A percentile compares a stretch with the other conserved stretches of the same genome.
phyloP scores from a whole-genome alignment of 2,113 vertebrate genomes.

The Campylorhamphus procurvoides region DNA sequence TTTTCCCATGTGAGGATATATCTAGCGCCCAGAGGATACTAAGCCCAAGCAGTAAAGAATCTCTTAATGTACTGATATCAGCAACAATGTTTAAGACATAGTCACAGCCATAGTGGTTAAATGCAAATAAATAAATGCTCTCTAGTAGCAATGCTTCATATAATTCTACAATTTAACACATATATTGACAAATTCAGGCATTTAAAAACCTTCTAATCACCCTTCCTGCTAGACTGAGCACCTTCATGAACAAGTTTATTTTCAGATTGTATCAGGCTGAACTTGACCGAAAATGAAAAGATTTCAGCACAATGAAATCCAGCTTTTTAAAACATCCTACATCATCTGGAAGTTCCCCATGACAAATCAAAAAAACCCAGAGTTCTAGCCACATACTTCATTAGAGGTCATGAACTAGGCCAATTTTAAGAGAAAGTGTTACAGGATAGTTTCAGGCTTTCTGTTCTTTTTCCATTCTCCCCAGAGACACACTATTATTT shows the following conservation, averaged over 20 bases:
- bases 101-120: not conserved
- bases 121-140: not conserved
- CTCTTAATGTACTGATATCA: not conserved
- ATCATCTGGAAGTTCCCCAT: not conserved
- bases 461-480: not conserved
- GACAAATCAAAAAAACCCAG: not conserved
- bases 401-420: not conserved
- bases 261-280: not conserved
- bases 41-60: not conserved
- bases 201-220: constrained; percentile 12
- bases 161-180: not conserved
- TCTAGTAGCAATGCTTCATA: not conserved
- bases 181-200: not conserved
- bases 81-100: not conserved
- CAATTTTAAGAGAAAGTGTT: not conserved
- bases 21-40: not conserved
- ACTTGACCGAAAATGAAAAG: not conserved
- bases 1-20: not conserved
- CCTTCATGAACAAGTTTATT: constrained; percentile 7
- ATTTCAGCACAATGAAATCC: not conserved
- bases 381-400: not conserved
- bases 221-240: not conserved
- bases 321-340: not conserved
- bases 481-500: not conserved
- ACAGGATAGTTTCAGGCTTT: not conserved